Evolutionary conservation across 1,140 invertebrate genomes (phyloP).

Genomic region (Pseudomyrmex flavicornis): DNA sequence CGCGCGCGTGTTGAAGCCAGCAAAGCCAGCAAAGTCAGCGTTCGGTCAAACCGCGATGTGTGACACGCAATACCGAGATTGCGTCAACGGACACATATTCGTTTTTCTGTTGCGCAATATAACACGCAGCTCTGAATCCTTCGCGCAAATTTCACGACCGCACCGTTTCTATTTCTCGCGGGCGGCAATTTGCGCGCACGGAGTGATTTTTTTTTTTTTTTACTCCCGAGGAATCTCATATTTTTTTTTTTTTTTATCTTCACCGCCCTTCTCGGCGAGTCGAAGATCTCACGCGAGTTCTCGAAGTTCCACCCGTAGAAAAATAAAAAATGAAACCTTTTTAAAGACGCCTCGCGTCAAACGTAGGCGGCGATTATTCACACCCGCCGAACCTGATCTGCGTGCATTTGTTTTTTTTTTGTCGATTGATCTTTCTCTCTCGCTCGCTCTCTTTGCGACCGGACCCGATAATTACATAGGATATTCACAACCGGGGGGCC

Average conservation of each 20-base stretch:
- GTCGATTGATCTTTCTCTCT: background rate
- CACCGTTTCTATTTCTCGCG: background rate
- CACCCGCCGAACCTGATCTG: background rate
- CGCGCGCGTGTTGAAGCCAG: background rate
- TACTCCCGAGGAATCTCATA: too few species aligned
- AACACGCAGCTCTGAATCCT: background rate
- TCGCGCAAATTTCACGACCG: background rate
- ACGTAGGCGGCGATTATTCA: constrained; percentile 8
- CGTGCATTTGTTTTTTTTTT: constrained; percentile 31
- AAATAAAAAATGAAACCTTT: too few species aligned
- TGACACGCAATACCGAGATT: background rate
- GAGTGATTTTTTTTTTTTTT: too few species aligned
- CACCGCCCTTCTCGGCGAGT: background rate
- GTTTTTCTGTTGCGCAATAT: background rate
- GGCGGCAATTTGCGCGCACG: too few species aligned
- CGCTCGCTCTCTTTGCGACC: background rate
- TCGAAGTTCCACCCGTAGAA: background rate
- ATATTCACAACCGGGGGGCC: constrained; percentile 18
- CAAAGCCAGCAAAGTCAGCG: background rate
- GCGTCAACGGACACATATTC: background rate
- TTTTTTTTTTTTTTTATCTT: too few species aligned
- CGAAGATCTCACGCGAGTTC: background rate
- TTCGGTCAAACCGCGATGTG: constrained; percentile 23
- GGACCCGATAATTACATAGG: constrained; percentile 41
- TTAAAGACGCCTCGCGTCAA: background rate